Evolutionary conservation across 2,797 vertebrate species (phyloP), one percentile per base, ranked within the genome.

Genomic region (Sylvilagus floridanus): DNA sequence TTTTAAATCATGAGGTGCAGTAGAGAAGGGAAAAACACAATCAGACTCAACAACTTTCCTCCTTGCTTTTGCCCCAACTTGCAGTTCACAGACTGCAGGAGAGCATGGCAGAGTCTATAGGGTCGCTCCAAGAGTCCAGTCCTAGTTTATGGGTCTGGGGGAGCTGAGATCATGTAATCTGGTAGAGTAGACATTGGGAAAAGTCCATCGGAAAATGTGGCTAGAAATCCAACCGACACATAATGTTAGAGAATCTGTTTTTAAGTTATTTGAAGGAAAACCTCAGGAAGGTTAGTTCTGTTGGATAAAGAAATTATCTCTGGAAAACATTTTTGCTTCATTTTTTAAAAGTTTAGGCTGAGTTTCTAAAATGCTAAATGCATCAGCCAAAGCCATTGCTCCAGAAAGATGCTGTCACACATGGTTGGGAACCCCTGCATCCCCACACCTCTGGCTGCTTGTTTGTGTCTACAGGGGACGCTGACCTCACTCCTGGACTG

Each of bases 241-340:
- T 78, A 60, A 14, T 30, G 5, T 89, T 60, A 60, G 63, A 91
- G 42, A 82, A 65, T 60, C 42, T 73, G 4, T 42, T 72, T 65
- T 68, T 50, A n/a, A 60, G 47, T 81, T 84, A 62, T 72, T 79
- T 84, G 32, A 54, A 82, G 68, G 50, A 84, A 94, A 89, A 94
- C n/a, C 8, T 4, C 3, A 69, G 35, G 26, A 1, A 28, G 32
- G 78, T 96, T 42, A 84, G 32, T 72, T 78, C 84, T 92, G 42
- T 89, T 57, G 22, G 5, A n/a, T n/a, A 54, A 84, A 92, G 57
- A 79, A 92, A 50, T 69, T 83, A 6, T 78, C 11, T 22, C 32
- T 52, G 17, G 37, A 60, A 88, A 82, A 24, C 3, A 75, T 63
- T 63, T 81, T 71, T 60, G 13, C 72, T 94, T 82, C 52, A 26